phyloP scores from a whole-genome alignment of 2,888 invertebrate species.

The Sesia bembeciformis region DNA sequence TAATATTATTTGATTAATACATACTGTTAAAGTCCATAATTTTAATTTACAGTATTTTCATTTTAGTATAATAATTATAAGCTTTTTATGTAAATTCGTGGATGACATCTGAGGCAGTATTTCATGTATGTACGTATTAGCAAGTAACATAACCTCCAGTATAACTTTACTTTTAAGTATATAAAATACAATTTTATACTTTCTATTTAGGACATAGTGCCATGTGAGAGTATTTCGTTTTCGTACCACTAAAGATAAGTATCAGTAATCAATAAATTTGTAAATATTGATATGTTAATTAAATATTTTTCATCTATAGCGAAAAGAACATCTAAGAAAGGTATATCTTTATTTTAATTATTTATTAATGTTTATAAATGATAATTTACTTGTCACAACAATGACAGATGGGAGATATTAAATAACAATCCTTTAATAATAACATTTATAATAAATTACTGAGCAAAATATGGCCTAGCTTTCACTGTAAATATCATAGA shows the following conservation, averaged over 20 bases:
- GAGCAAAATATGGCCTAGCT: too few relatives aligned
- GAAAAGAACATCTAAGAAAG: too few relatives aligned
- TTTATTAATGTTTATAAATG: too few relatives aligned
- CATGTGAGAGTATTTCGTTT: background rate
- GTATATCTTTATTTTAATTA: too few relatives aligned
- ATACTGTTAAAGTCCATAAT: background rate
- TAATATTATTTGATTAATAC: too few relatives aligned
- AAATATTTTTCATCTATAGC: background rate
- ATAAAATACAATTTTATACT: background rate
- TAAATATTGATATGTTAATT: background rate
- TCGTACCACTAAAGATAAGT: background rate
- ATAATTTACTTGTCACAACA: too few relatives aligned
- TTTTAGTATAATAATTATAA: conserved; percentile 9
- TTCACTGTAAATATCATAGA: too few relatives aligned
- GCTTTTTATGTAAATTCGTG: conserved; percentile 37
- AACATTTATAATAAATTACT: too few relatives aligned
- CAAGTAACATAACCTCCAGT: too few relatives aligned
- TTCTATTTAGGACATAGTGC: background rate
- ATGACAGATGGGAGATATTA: too few relatives aligned
- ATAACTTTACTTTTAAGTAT: too few relatives aligned
- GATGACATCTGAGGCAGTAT: conserved; percentile 72
- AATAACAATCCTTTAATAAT: too few relatives aligned
- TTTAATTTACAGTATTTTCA: background rate
- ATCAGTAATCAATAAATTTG: background rate
- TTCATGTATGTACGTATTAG: conserved; percentile 22